phyloP scores from a whole-genome alignment of 2,888 invertebrate genomes.

The Venustoraphidia nigricollis region DNA sequence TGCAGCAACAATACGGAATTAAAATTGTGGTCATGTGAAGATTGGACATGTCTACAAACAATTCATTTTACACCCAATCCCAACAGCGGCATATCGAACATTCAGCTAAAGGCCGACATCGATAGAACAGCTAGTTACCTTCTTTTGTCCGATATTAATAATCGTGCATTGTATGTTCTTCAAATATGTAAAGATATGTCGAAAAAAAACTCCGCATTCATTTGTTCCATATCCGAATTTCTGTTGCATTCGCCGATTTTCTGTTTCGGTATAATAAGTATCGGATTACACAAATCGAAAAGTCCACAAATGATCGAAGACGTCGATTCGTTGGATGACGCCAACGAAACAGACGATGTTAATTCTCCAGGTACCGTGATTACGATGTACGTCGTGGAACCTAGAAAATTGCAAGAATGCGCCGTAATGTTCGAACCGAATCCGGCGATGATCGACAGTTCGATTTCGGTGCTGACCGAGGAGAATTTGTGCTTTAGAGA shows the following conservation, averaged over 20 bases:
- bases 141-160: constrained; percentile 73
- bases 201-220: constrained; percentile 40
- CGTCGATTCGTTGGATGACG: constrained; percentile 32
- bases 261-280: constrained; percentile 77
- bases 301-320: constrained; percentile 35
- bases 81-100: constrained; percentile 22
- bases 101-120: constrained; percentile 58
- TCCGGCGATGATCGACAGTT: constrained; percentile 12
- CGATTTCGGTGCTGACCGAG: constrained; percentile 12
- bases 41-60: constrained; percentile 88
- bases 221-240: constrained; percentile 71
- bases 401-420: constrained; percentile 78
- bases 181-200: constrained; percentile 47
- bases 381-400: constrained; percentile 66
- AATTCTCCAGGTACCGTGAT: constrained; percentile 32
- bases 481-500: constrained; percentile 3
- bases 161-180: constrained; percentile 71
- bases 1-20: constrained; percentile 78
- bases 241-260: constrained; percentile 74
- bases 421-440: constrained; percentile 47
- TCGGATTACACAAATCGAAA: constrained; percentile 37
- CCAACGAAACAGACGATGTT: constrained; percentile 34
- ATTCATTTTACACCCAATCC: constrained; percentile 47
- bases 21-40: constrained; percentile 88
- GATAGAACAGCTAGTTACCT: constrained; percentile 78